phyloP scores from a whole-genome alignment of 2,113 vertebrate species.

The Myrmecobius fasciatus region DNA sequence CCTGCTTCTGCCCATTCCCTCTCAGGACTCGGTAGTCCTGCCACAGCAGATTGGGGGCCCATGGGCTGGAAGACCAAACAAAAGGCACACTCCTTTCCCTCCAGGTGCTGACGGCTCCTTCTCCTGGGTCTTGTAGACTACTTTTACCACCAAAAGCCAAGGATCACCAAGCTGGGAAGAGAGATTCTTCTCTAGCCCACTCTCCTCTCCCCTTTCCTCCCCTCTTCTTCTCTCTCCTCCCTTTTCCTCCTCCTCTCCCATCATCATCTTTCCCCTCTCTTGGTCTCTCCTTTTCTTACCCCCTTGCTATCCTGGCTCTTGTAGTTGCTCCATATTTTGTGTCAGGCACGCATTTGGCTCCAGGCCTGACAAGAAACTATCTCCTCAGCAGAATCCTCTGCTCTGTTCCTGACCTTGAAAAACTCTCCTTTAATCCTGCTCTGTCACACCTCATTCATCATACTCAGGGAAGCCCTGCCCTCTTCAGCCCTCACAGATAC shows the following conservation, averaged over 20 bases:
- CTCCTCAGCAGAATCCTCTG: neutral
- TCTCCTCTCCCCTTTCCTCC: neutral
- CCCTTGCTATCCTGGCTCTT: neutral
- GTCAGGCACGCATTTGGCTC: neutral
- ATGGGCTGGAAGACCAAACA: neutral
- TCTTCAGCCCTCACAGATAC: neutral
- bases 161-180: neutral
- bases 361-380: neutral
- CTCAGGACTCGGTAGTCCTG: neutral
- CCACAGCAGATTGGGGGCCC: neutral
- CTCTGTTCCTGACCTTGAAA: conserved; percentile 6
- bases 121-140: neutral
- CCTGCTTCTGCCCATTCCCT: neutral
- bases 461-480: neutral
- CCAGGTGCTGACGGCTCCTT: neutral
- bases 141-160: neutral
- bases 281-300: neutral
- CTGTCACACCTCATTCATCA: conserved; percentile 4
- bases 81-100: neutral
- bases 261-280: too few relatives aligned
- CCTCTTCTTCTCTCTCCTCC: neutral
- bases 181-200: neutral
- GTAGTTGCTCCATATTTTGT: neutral
- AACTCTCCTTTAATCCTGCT: neutral
- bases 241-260: neutral